Base-by-base conservation (phyloP, 2,113 vertebrate species). In the Cettia cetti region DNA sequence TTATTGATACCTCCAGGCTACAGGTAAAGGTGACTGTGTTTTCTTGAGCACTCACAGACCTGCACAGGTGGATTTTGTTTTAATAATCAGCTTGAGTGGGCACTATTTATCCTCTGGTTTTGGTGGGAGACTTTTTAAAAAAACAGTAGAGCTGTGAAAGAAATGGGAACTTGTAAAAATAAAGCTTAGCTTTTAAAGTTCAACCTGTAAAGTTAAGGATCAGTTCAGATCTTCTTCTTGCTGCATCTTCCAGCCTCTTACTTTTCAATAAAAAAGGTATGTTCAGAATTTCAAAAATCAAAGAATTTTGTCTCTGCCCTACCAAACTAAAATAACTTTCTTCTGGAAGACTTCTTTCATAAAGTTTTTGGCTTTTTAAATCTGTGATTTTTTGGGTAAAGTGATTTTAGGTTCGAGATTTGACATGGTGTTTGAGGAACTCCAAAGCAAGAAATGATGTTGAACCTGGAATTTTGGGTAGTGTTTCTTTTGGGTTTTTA, bases 1-100 rank as follows among this genome's bases (percentile, higher is more conserved):
- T 95, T 97, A 95, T 97, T 97, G 93, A 94, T 97, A 91, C 96
- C 97, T 97, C 74, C 63, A 96, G 97, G 97, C 97, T 97, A 97
- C 96, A 90, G 93, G 60, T 59, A 97, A 95, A 96, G 96, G 94
- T 90, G 95, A 80, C 88, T 95, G 42, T 44, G 65, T 86, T 90
- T 90, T 71, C 92, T 74, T 23, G 49, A 92, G 82, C 2, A 2
- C 81, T 86, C 72, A 28, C 63, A 78, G 89, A 26, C 52, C 83
- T 80, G 39, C 89, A 61, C 94, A 93, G 95, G 95, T 97, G 95
- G 89, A 93, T 96, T 87, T 94, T 60, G 89, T 40, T 83, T 53
- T 57, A 63, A 74, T 69, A 24, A 44, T 50, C 33, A 44, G 18
- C 69, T 82, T 18, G 56, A 69, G 90, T 60, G 54, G 87, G n/a